Evolutionary conservation across 2,888 invertebrate genomes (phyloP).

Genomic region (Exephanes ischioxanthus): DNA sequence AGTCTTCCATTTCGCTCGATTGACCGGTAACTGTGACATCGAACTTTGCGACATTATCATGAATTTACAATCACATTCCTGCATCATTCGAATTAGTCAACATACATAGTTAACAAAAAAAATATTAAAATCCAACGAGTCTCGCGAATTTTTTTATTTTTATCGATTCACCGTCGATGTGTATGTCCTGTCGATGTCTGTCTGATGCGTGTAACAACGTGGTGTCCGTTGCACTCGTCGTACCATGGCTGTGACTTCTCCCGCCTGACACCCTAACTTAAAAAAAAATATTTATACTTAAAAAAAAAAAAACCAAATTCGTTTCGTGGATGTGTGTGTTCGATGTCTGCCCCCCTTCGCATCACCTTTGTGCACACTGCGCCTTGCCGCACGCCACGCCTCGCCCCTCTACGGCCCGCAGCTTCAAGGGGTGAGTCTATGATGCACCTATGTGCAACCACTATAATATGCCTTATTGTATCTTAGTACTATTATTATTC

Average conservation of each 20-base stretch:
- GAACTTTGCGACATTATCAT: not conserved
- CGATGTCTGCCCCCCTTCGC: slow-evolving; percentile 83
- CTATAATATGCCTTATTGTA: slow-evolving; percentile 49
- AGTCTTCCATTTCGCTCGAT: not conserved
- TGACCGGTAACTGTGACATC: not conserved
- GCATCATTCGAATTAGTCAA: slow-evolving; percentile 14
- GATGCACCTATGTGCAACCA: slow-evolving; percentile 66
- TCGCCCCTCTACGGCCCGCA: slow-evolving; percentile 78
- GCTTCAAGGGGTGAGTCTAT: slow-evolving; percentile 83
- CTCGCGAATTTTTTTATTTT: slow-evolving; percentile 13
- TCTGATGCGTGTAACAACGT: slow-evolving; percentile 79
- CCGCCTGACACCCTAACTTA: slow-evolving; percentile 80
- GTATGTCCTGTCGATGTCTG: slow-evolving; percentile 78
- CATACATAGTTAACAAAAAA: slow-evolving; percentile 51
- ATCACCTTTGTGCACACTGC: slow-evolving; percentile 83
- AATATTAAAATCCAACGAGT: slow-evolving; percentile 27
- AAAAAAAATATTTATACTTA: slow-evolving; percentile 63
- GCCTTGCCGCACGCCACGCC: slow-evolving; percentile 79
- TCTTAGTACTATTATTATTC: slow-evolving; percentile 30
- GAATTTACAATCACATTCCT: slow-evolving; percentile 3
- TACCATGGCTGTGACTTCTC: slow-evolving; percentile 77
- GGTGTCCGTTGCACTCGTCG: slow-evolving; percentile 78
- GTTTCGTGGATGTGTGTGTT: slow-evolving; percentile 82
- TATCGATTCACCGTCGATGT: slow-evolving; percentile 76
- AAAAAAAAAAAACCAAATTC: slow-evolving; percentile 59